Percentiles rank a stretch among this genome's conserved stretches.
Evolutionary conservation across 2,888 invertebrate species (phyloP).

Genomic region (Pinctada fucata): DNA sequence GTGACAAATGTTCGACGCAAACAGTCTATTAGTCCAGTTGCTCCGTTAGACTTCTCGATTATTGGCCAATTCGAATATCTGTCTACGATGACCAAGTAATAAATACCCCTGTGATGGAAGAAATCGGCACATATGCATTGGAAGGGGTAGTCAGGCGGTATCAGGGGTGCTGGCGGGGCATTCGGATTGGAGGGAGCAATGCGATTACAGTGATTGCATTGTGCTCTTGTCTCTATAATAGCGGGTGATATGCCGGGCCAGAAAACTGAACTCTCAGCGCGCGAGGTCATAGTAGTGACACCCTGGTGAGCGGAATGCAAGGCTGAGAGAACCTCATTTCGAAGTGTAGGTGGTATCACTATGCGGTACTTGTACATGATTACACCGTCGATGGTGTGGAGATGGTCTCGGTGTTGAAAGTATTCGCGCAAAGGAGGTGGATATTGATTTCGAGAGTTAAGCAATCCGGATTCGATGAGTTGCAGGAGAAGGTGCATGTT

Average conservation of each 20-base stretch:
- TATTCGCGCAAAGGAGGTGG: constrained; percentile 34
- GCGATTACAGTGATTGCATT: no score
- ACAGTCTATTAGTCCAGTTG: constrained; percentile 26
- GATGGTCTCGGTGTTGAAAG: constrained; percentile 28
- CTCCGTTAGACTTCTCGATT: no score
- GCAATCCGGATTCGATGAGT: constrained; percentile 36
- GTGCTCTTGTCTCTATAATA: no score
- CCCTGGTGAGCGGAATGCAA: constrained; percentile 62
- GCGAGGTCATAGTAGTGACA: constrained; percentile 47
- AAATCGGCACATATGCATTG: no score
- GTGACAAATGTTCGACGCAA: constrained; percentile 46
- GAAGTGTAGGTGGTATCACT: constrained; percentile 47
- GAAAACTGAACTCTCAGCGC: constrained; percentile 56
- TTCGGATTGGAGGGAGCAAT: no score
- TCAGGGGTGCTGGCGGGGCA: no score
- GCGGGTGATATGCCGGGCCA: constrained; percentile 54
- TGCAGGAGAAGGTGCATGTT: constrained; percentile 32
- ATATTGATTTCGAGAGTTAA: constrained; percentile 19
- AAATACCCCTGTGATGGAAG: constrained; percentile 33
- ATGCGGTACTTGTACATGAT: constrained; percentile 50
- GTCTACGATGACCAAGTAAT: constrained; percentile 33
- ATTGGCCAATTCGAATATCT: no score
- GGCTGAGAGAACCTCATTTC: constrained; percentile 17
- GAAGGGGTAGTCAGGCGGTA: no score
- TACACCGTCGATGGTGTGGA: constrained; percentile 45